A percentile compares a stretch with the other conserved stretches of the same genome.
phyloP scores from a whole-genome alignment of 2,113 vertebrate genomes.

The Calidris pygmaea region DNA sequence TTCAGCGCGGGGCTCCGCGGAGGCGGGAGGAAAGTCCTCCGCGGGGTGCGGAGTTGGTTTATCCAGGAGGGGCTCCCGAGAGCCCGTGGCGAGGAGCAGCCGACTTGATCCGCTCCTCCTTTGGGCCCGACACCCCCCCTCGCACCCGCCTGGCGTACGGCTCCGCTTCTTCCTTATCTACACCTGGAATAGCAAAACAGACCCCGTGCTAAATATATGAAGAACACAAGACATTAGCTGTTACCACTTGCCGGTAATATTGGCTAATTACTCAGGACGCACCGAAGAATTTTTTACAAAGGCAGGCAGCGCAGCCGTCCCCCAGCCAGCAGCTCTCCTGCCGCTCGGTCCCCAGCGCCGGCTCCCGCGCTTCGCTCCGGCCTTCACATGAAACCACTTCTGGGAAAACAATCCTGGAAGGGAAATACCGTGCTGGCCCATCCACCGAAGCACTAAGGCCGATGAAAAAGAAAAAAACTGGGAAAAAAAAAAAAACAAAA shows the following conservation, averaged over 20 bases:
- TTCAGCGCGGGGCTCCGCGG: rapidly evolving
- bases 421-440: not conserved
- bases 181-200: not conserved
- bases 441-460: not conserved
- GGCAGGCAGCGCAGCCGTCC: not conserved
- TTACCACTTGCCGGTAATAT: rapidly evolving
- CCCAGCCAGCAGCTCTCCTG: not conserved
- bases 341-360: not conserved
- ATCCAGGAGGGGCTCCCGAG: not conserved
- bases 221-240: not conserved
- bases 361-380: not conserved
- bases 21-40: not conserved
- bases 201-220: rapidly evolving
- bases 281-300: not conserved
- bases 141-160: rapidly evolving
- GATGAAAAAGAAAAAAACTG: not conserved
- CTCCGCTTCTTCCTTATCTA: not conserved
- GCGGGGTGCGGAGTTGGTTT: rapidly evolving
- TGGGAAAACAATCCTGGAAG: not conserved
- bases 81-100: rapidly evolving
- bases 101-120: rapidly evolving
- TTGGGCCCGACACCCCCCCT: rapidly evolving
- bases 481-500: too few relatives aligned
- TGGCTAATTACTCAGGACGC: not conserved
- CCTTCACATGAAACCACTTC: not conserved